These are phyloP conservation scores for Mylabris sibirica DNA, from an alignment of 2,888 invertebrate genomes.

Conservation along the genomic window DNA sequence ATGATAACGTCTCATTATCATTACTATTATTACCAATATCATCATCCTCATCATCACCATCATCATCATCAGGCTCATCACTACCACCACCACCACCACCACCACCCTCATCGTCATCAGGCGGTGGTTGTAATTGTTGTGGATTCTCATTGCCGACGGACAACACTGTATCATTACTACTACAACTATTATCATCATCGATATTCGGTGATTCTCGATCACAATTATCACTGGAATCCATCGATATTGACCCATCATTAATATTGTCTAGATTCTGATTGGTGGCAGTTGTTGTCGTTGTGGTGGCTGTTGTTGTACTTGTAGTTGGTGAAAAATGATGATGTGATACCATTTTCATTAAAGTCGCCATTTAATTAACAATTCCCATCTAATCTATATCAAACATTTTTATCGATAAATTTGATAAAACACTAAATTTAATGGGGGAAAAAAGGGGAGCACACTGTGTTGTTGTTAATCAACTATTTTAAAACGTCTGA, in stretches of 20 bases:
- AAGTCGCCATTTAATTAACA: conserved; percentile 46
- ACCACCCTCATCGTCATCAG: conserved; percentile 29
- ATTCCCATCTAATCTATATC: conserved; percentile 4
- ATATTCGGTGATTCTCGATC: conserved; percentile 60
- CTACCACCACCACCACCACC: neutral
- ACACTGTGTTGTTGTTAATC: conserved; percentile 15
- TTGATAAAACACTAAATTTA: conserved; percentile 20
- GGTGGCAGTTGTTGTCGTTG: conserved; percentile 23
- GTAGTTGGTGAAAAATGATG: conserved; percentile 40
- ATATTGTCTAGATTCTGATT: conserved; percentile 50
- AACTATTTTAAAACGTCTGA: conserved; percentile 43
- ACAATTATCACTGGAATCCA: conserved; percentile 57
- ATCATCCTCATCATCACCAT: conserved; percentile 14
- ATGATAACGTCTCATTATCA: conserved; percentile 61
- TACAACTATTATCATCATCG: conserved; percentile 69
- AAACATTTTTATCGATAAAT: conserved; percentile 9
- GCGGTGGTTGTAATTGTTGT: conserved; percentile 44
- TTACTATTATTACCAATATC: conserved; percentile 3
- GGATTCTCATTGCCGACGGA: conserved; percentile 82
- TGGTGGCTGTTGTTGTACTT: conserved; percentile 22
- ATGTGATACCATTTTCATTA: conserved; percentile 50
- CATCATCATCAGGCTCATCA: conserved; percentile 21
- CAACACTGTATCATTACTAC: conserved; percentile 80
- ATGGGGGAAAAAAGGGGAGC: conserved; percentile 22
- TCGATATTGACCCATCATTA: conserved; percentile 56